A percentile compares a stretch with the other conserved stretches of the same genome.
phyloP scores from a whole-genome alignment of 2,113 vertebrate genomes.

The sheep (Ovis aries) region DNA sequence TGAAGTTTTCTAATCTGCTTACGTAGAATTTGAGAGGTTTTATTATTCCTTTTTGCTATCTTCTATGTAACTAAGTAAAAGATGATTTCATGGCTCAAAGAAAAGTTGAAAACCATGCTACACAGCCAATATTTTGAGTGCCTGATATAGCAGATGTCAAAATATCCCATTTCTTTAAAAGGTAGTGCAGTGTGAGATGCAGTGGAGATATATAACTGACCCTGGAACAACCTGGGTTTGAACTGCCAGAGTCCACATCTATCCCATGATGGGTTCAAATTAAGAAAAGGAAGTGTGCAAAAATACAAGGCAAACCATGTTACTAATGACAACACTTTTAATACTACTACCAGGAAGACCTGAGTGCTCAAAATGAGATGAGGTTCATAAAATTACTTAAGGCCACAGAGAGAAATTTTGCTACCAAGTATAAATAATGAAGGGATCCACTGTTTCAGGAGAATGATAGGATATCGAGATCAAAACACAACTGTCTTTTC shows the following conservation, averaged over 20 bases:
- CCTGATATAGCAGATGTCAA: neutral
- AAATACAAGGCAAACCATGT: neutral
- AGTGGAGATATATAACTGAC: neutral
- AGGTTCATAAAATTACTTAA: neutral
- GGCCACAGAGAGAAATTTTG: neutral
- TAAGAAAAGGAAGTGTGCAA: neutral
- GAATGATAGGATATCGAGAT: neutral
- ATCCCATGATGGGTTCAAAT: neutral
- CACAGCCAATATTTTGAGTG: neutral
- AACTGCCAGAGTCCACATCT: neutral
- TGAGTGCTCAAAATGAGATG: neutral
- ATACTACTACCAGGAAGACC: neutral
- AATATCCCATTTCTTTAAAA: neutral
- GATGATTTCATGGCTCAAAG: neutral
- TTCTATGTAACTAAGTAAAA: neutral
- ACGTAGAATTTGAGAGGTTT: neutral
- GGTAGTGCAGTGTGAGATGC: neutral
- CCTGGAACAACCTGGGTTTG: neutral
- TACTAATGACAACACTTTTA: neutral
- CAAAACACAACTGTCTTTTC: neutral
- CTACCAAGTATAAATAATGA: neutral
- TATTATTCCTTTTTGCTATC: neutral
- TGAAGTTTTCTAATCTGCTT: neutral
- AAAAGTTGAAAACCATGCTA: neutral
- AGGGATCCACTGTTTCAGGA: neutral